Base-by-base conservation (phyloP, 92 coral and sea anemone species). In the Hydrozoanthus gracilis region DNA sequence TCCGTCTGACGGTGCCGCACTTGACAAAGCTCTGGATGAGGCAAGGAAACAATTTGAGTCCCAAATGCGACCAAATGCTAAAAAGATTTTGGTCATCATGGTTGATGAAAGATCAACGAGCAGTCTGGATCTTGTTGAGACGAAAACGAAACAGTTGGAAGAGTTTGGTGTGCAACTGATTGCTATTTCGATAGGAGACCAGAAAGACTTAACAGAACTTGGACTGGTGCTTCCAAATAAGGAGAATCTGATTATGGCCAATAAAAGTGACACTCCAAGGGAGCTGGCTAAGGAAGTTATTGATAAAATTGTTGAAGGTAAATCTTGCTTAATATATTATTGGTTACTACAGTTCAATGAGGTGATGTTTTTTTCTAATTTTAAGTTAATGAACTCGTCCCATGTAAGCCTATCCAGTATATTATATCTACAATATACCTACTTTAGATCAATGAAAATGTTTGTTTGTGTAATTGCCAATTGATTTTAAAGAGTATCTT, bases 21-120 rank as follows among this genome's bases (percentile, higher is more conserved):
- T 91, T 51, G 93, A 83, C 65, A 20, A 55, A 61, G 83, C 92
- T 3, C 65, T 89, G 8, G 87, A 86, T 46, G 92, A 73, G 18
- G 85, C 74, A 48, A 80, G n/a, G 20, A 80, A 80, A 49, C 85
- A 80, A 56, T 80, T 80, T 65, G 61, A 16, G 15, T 47, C 73
- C 18, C 62, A 64, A 8, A 52, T 17, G 27, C 58, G 85, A 7
- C 74, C 73, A 4, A 65, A 65, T 35, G 73, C 85, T 8, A 80
- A 65, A 55, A 80, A 9, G 20, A 20, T 65, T 16, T 47, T 80
- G 16, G 56, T 80, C 17, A 56, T 80, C 49, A 80, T 80, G 73
- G 45, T 80, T 18, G 85, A 80, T 27, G 69, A 56, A 62, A 80
- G 18, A 18, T 65, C 85, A 62, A 80, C 85, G 5, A 80, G 85